Evolutionary conservation across 2,888 invertebrate species (phyloP).

Genomic region (Heliconius ismenius): DNA sequence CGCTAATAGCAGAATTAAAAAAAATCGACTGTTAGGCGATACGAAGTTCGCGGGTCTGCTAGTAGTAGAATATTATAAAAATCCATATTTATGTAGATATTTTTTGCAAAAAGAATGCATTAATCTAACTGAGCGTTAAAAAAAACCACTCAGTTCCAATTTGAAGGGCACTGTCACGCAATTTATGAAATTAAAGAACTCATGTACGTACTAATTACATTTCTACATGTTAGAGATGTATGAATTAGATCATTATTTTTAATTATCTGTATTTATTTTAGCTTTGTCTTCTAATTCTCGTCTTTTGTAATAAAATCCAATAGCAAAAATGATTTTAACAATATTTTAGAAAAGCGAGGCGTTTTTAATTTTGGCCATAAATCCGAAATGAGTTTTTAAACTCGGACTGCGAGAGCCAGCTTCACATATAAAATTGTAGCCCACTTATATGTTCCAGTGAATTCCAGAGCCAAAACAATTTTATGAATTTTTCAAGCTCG

Average conservation of each 20-base stretch:
- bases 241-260: not conserved
- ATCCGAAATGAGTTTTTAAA: constrained; percentile 43
- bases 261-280: not conserved
- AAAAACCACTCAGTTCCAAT: too few relatives aligned
- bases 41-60: too few relatives aligned
- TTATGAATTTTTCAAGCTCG: constrained; percentile 26
- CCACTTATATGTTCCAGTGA: constrained; percentile 29
- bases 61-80: too few relatives aligned
- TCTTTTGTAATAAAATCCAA: constrained; percentile 1
- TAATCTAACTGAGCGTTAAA: too few relatives aligned
- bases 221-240: not conserved
- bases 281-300: not conserved
- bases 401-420: constrained; percentile 38
- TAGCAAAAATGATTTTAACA: constrained; percentile 33
- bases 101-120: too few relatives aligned
- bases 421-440: constrained; percentile 35
- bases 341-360: constrained; percentile 38
- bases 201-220: not conserved
- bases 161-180: not conserved
- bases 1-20: too few relatives aligned
- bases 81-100: too few relatives aligned
- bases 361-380: constrained; percentile 44
- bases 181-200: not conserved
- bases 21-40: too few relatives aligned
- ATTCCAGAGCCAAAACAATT: constrained; percentile 29